phyloP scores from a whole-genome alignment of 2,888 invertebrate species.

The Pyrrhosoma nymphula region DNA sequence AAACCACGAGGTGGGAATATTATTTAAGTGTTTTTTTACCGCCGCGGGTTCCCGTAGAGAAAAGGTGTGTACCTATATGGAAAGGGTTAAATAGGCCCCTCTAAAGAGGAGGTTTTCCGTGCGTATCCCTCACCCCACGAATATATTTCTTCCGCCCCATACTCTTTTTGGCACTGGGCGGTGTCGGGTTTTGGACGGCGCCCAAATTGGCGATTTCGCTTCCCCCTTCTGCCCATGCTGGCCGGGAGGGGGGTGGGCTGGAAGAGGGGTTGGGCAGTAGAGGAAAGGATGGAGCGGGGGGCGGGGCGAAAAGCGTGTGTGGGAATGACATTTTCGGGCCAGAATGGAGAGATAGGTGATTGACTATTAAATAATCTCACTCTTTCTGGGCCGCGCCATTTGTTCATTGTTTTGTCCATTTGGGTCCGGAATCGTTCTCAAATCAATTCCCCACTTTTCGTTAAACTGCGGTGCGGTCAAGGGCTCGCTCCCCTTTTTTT shows the following conservation, averaged over 20 bases:
- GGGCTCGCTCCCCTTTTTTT: neutral
- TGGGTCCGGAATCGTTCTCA: neutral
- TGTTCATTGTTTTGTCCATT: slow-evolving; percentile 2
- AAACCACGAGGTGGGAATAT: neutral
- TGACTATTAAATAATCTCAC: slow-evolving; percentile 45
- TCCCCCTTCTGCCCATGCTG: slow-evolving; percentile 20
- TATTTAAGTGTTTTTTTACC: neutral
- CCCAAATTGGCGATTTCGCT: slow-evolving; percentile 58
- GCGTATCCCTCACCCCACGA: neutral
- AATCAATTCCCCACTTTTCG: neutral
- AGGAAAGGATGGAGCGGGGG: neutral
- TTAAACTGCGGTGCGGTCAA: neutral
- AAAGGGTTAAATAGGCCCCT: neutral
- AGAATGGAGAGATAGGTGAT: slow-evolving; percentile 48
- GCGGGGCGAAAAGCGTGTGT: neutral
- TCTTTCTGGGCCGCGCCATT: neutral
- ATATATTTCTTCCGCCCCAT: slow-evolving; percentile 31
- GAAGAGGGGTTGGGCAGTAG: neutral
- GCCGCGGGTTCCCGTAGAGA: neutral
- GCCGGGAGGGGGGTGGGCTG: neutral
- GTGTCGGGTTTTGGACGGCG: slow-evolving; percentile 37
- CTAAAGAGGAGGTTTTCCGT: neutral
- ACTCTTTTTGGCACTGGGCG: slow-evolving; percentile 15
- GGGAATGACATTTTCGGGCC: slow-evolving; percentile 36
- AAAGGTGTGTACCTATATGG: neutral